Evolutionary conservation across 2,113 vertebrate species (phyloP).

Genomic region (Cryptomyrus ogoouensis): DNA sequence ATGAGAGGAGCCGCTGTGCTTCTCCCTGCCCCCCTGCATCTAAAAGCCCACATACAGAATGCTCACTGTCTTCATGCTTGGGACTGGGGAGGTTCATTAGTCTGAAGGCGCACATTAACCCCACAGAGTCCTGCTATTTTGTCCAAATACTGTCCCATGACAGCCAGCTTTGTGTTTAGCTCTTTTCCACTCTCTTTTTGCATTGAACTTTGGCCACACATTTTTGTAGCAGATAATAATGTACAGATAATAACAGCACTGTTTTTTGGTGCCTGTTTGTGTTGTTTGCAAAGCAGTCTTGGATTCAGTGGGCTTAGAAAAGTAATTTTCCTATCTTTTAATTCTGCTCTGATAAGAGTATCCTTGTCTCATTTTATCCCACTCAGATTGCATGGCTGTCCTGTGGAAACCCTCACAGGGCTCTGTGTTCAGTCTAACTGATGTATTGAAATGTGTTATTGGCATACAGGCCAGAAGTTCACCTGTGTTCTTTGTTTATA

Average conservation of each 20-base stretch:
- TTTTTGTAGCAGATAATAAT: neutral
- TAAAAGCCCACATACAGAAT: neutral
- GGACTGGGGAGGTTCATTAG: neutral
- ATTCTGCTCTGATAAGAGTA: neutral
- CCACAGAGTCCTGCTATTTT: neutral
- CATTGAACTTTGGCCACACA: neutral
- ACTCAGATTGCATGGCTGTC: neutral
- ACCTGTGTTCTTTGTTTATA: neutral
- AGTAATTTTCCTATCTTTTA: neutral
- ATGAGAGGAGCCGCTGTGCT: neutral
- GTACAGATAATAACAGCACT: neutral
- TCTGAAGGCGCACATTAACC: neutral
- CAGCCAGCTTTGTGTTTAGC: neutral
- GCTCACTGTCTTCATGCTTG: neutral
- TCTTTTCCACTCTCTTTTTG: neutral
- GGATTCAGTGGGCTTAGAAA: neutral
- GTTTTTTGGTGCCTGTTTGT: neutral
- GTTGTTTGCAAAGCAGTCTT: neutral
- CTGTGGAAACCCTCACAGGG: neutral
- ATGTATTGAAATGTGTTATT: neutral
- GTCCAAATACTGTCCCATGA: neutral
- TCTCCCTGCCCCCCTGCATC: neutral
- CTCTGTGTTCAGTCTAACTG: neutral
- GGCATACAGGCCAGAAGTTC: neutral
- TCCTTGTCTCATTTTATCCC: neutral